Evolutionary conservation across 2,797 vertebrate genomes (phyloP), one percentile per base, ranked within the genome.

Genomic region (Urosaurus nigricauda): DNA sequence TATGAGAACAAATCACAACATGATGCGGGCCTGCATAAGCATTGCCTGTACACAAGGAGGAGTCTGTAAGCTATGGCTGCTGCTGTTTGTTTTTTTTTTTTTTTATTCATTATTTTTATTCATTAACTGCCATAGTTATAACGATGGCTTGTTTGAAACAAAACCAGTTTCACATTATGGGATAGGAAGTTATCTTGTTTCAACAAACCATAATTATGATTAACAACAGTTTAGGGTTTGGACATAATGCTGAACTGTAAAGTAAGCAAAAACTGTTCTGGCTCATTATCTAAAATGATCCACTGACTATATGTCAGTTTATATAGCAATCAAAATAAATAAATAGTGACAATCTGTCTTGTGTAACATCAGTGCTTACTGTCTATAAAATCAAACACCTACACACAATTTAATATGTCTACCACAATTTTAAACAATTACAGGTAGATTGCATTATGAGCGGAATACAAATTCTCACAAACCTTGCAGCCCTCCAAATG

Each of bases 401-500:
- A 9, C 43, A 13, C 40, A 77, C 9, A 77, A 53, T 43, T 63
- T 40, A 37, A 14, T 82, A 82, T 29, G 37, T 21, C 58, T 29
- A 82, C 40, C 35, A 82, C 17, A 82, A 13, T 63, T 43, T 29
- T 82, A 32, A 35, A 58, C 29, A 74, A 58, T 21, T 5, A 84
- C 78, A 83, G 19, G 13, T 87, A 93, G 79, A 43, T 75, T n/a
- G 13, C 5, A 71, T 51, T 51, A 51, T 51, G 47, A 51, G 47
- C 47, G 4, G 32, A 70, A 26, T 3, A 70, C 65, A 70, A 70
- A 32, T 70, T 56, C 11, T 56, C 11, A 14, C 53, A 65, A 65
- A 65, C 24, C 63, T 26, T 65, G 26, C 7, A 2, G 24, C 26
- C 24, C 6, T 65, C 24, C 5, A 65, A 6, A 65, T 65, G 24